Conservation (phyloP, 2,113 vertebrate genomes). For the Natator depressus region DNA sequence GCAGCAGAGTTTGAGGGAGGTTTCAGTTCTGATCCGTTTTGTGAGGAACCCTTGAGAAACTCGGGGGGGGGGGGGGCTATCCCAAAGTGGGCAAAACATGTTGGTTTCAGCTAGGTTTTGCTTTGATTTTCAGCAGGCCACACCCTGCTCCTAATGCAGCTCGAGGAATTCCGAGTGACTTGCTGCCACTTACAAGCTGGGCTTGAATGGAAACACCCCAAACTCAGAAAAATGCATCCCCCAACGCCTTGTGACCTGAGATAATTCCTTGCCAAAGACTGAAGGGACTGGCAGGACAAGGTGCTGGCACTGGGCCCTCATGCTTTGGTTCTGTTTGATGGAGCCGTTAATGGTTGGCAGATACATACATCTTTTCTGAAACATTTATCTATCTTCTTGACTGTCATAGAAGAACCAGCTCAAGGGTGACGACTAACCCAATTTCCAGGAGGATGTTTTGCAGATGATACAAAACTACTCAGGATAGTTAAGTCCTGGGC, state of each 20-base stretch:
- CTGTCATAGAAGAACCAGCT: background rate
- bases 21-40: background rate
- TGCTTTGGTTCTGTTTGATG: fast-evolving
- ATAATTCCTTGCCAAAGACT: background rate
- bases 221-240: background rate
- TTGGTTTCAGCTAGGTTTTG: background rate
- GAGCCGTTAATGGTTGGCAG: background rate
- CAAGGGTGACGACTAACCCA: background rate
- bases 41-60: background rate
- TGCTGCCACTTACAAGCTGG: background rate
- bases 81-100: background rate
- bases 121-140: background rate
- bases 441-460: background rate
- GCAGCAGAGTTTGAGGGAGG: background rate
- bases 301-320: fast-evolving
- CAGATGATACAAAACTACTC: no score
- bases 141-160: background rate
- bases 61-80: fast-evolving
- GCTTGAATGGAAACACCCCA: background rate
- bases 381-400: background rate
- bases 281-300: background rate
- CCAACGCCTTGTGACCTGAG: background rate
- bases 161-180: background rate
- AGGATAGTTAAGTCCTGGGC: no score
- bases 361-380: background rate